Evolutionary conservation across 1,140 invertebrate genomes (phyloP), one percentile per base, ranked within the genome.

Genomic region (Tetranychus urticae): DNA sequence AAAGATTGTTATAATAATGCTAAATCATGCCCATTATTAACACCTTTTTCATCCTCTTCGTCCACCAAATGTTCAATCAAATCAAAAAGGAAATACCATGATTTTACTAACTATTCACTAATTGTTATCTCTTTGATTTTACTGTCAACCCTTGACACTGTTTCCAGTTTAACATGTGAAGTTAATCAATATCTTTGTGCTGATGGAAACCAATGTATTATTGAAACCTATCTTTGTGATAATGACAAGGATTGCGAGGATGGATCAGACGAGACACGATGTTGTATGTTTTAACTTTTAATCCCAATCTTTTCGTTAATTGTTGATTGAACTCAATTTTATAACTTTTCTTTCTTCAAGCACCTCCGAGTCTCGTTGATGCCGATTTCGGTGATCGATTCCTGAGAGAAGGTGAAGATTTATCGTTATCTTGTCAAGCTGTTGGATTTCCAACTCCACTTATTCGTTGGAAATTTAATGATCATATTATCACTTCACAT

Each of bases 391-490:
- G 31, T 2, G 4, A 2, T 0, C 8, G 7, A 52, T n/a, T 1
- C n/a, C 23, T 52, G n/a, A 13, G 5, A 39, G 72, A 80, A 52
- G 85, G 86, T 4, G 81, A 82, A 4, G 76, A 79, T 0, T 79
- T 97, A 58, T 79, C 78, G 2, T 76, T 97, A 34, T 80, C 78
- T 5, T 98, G 94, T 69, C 80, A 80, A 36, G 90, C 89, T 1
- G 79, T 86, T 2, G 94, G 91, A 55, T 80, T 86, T 0, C 94
- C 94, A 0, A 81, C 78, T 0, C 92, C 94, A 0, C 79, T 88
- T 55, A 86, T 98, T 62, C 83, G 86, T 33, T 99, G 93, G 92
- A 80, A 92, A 60, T 76, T 90, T 1, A 97, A 99, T 74, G 14
- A 31, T 0, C 13, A 12, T 4, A 2, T 52, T 33, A 33, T n/a